phyloP scores from a whole-genome alignment of 2,888 invertebrate genomes.

The Desoria tigrina region DNA sequence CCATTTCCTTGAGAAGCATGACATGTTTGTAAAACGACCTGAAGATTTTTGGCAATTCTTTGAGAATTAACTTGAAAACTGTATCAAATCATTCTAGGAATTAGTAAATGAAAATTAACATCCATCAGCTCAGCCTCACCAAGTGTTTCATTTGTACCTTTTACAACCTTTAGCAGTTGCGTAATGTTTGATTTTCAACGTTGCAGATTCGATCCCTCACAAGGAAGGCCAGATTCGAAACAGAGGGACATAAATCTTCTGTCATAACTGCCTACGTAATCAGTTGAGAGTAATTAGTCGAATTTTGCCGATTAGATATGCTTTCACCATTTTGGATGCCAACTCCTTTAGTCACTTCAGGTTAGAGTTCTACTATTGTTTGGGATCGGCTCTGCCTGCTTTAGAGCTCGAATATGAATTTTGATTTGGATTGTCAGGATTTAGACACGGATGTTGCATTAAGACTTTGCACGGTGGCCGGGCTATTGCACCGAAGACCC shows the following conservation, averaged over 20 bases:
- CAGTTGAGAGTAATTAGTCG: not conserved
- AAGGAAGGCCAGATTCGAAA: not conserved
- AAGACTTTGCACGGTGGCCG: constrained; percentile 18
- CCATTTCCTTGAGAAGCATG: too few relatives aligned
- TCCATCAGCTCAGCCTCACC: too few relatives aligned
- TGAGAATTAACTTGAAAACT: not conserved
- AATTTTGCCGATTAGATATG: not conserved
- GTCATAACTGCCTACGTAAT: constrained; percentile 8
- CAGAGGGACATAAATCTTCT: constrained; percentile 1
- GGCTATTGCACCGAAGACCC: constrained; percentile 2
- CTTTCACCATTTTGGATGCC: constrained; percentile 10
- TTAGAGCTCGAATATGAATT: not conserved
- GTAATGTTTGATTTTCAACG: too few relatives aligned
- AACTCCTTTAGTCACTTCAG: not conserved
- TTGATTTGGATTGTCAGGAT: constrained; percentile 1
- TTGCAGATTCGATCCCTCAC: not conserved
- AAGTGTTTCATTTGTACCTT: too few relatives aligned
- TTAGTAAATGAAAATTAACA: too few relatives aligned
- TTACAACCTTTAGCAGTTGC: too few relatives aligned
- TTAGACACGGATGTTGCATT: constrained; percentile 12
- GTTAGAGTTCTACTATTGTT: not conserved
- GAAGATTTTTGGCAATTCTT: not conserved
- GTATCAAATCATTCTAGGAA: not conserved
- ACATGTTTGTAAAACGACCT: too few relatives aligned
- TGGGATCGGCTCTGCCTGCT: not conserved